Evolutionary conservation across 2,797 vertebrate genomes (phyloP).

Genomic region (Lates japonicus): DNA sequence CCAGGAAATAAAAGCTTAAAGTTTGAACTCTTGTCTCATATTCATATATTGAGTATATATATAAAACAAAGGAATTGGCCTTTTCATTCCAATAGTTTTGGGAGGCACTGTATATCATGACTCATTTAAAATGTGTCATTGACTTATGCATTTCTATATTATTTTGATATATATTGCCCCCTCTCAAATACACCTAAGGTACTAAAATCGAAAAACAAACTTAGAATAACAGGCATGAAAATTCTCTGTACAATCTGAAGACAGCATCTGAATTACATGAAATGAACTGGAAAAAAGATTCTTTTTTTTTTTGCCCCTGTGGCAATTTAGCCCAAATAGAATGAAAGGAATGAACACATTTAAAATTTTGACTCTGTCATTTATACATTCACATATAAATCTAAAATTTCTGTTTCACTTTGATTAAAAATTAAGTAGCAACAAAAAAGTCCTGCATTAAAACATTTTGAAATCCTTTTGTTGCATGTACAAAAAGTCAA

Average conservation of each 20-base stretch:
- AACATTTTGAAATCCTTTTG: slow-evolving; percentile 74
- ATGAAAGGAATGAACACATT: slow-evolving; percentile 57
- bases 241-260: slow-evolving; percentile 32
- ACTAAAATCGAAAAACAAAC: slow-evolving; percentile 47
- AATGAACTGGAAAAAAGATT: slow-evolving; percentile 56
- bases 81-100: too few species aligned
- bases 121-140: slow-evolving; percentile 16
- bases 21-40: too few species aligned
- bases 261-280: slow-evolving; percentile 39
- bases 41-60: too few species aligned
- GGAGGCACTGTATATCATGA: neutral
- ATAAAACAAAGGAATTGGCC: too few species aligned
- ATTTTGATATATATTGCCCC: slow-evolving; percentile 13
- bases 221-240: slow-evolving; percentile 33
- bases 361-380: slow-evolving; percentile 62
- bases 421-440: slow-evolving; percentile 76
- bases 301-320: slow-evolving; percentile 36
- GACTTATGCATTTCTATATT: slow-evolving; percentile 12
- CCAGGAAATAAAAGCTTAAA: too few species aligned
- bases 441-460: slow-evolving; percentile 51
- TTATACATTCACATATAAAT: slow-evolving; percentile 71
- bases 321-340: slow-evolving; percentile 69
- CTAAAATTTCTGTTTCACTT: slow-evolving; percentile 60
- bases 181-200: slow-evolving; percentile 38
- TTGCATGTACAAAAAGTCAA: slow-evolving; percentile 51